A percentile compares a stretch with the other conserved stretches of the same genome.
Conservation (phyloP, 1,140 invertebrate species). For the Teleopsis dalmanni region DNA sequence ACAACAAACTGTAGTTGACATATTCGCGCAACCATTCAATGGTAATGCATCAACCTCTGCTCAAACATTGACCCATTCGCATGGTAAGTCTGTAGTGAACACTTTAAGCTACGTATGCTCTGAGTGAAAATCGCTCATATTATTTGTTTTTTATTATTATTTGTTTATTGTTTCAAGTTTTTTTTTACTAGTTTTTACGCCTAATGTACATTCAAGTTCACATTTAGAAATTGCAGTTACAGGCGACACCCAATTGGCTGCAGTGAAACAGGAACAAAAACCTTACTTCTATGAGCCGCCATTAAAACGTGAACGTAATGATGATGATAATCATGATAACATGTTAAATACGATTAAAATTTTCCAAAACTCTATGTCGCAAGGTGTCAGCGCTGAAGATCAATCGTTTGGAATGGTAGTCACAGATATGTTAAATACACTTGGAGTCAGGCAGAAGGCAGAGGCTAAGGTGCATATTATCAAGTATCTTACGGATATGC, state of each 20-base stretch:
- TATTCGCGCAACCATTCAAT: slow-evolving; percentile 38
- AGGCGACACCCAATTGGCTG: slow-evolving; percentile 32
- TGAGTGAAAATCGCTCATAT: too few relatives aligned
- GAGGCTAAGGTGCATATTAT: slow-evolving; percentile 41
- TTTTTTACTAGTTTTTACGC: slow-evolving; percentile 7
- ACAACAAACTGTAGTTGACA: slow-evolving; percentile 33
- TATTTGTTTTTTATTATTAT: not conserved
- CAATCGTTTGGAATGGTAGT: slow-evolving; percentile 41
- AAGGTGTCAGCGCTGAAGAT: slow-evolving; percentile 38
- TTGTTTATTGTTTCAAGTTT: slow-evolving; percentile 3
- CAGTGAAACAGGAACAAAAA: slow-evolving; percentile 37
- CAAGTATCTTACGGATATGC: slow-evolving; percentile 42
- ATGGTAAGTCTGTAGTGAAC: slow-evolving; percentile 29
- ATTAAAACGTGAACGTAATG: slow-evolving; percentile 33
- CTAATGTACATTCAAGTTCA: slow-evolving; percentile 11
- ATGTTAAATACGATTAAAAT: slow-evolving; percentile 41
- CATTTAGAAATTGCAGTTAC: slow-evolving; percentile 36
- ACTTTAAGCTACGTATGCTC: too few relatives aligned
- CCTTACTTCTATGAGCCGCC: slow-evolving; percentile 41
- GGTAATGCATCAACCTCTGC: slow-evolving; percentile 35
- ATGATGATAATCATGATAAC: slow-evolving; percentile 33
- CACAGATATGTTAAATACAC: slow-evolving; percentile 40
- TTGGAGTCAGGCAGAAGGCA: slow-evolving; percentile 39
- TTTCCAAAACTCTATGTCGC: slow-evolving; percentile 40
- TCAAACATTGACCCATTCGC: slow-evolving; percentile 37